Evolutionary conservation across 2,113 vertebrate genomes (phyloP), one percentile per base, ranked within the genome.

Genomic region (Phaethon lepturus): DNA sequence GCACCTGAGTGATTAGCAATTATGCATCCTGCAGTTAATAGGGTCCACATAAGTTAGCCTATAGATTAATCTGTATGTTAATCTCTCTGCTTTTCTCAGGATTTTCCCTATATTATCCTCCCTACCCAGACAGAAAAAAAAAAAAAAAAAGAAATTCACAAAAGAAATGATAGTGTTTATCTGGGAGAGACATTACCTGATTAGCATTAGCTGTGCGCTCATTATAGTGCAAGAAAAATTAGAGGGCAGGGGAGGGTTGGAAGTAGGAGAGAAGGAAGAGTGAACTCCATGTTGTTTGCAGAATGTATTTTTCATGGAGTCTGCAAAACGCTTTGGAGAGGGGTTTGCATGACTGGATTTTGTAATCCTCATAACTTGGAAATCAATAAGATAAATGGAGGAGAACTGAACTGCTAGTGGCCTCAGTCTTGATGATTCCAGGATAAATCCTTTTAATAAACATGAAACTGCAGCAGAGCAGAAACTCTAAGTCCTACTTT

Each of bases 381-480:
- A 97, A 95, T 97, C 86, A 94, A 35, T 93, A 80, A 92, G 85
- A 95, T 84, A 96, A 83, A 93, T 52, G 76, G 76, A 94, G 56
- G 78, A 95, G 79, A 96, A 94, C 53, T 82, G 80, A 96, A 90
- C 72, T 94, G 42, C 79, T 69, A 90, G 52, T 71, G 47, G 40
- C n/a, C 60, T 59, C 35, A 77, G 40, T 53, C n/a, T 66, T 94
- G 79, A 95, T 90, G 75, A 81, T 94, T 91, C 52, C 81, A 73
- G 89, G 89, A 88, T 62, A 76, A 75, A 86, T 52, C 80, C 86
- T 90, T 97, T 95, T 95, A 97, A 96, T 85, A 95, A 96, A 97
- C 76, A 92, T 96, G 86, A 71, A 85, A 76, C 63, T 91, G 67
- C 79, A 79, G 68, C 71, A 93, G 95, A 94, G 64, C 87, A 85